Percentiles rank a stretch among this genome's conserved stretches.
Conservation (phyloP, 2,888 invertebrate species). For the Drosophila quasianomalipes region DNA sequence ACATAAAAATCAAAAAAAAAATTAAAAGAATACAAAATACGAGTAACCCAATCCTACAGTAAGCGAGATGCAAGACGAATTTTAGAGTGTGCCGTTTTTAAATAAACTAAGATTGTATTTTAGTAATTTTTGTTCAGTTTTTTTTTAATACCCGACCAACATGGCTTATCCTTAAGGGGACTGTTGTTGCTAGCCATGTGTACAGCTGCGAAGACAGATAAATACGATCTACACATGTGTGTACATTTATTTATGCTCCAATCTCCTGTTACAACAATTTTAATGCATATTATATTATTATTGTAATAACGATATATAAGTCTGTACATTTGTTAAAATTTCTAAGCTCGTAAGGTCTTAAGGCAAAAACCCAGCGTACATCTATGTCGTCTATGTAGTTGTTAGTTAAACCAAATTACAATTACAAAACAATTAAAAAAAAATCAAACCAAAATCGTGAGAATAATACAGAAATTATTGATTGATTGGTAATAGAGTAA, state of each 20-base stretch:
- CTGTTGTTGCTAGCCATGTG: constrained; percentile 8
- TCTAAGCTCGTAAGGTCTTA: constrained; percentile 62
- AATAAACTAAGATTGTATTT: constrained; percentile 55
- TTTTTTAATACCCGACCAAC: constrained; percentile 13
- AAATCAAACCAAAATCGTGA: constrained; percentile 46
- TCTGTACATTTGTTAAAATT: constrained; percentile 81
- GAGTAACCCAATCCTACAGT: constrained; percentile 29
- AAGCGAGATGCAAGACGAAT: constrained; percentile 50
- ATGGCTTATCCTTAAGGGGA: neutral
- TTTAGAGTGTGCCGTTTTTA: constrained; percentile 60
- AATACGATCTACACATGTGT: constrained; percentile 1
- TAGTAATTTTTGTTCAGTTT: constrained; percentile 21
- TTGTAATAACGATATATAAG: constrained; percentile 70
- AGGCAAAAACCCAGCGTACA: constrained; percentile 51
- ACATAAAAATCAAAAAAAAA: constrained; percentile 13
- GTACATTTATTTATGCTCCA: constrained; percentile 24
- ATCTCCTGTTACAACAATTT: constrained; percentile 46
- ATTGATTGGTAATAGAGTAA: constrained; percentile 49
- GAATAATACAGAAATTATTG: constrained; percentile 63
- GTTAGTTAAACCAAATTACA: constrained; percentile 72
- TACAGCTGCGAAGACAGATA: constrained; percentile 1
- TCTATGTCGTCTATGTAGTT: constrained; percentile 69
- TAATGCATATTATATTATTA: constrained; percentile 62
- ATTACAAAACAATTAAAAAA: constrained; percentile 56
- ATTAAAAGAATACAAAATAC: constrained; percentile 12